These are phyloP conservation scores for Aurelia sp. DNA, from an alignment of 30 jellyfish, hydroid and myxozoan species.

Conservation along the genomic window DNA sequence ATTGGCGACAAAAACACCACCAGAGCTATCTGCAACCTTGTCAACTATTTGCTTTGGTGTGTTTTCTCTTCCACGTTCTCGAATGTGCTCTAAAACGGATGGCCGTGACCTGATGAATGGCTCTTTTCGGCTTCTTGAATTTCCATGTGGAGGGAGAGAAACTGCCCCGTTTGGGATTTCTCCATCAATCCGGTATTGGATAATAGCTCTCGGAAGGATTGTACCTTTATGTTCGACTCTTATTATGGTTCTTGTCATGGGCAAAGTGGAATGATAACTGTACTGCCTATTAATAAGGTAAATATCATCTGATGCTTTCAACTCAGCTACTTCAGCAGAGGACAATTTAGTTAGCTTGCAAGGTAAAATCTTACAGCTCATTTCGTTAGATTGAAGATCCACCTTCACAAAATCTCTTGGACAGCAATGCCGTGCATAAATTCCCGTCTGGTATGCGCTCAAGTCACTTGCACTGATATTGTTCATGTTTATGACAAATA, in stretches of 20 bases:
- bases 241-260: constrained; percentile 11
- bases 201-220: neutral
- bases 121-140: constrained; percentile 6
- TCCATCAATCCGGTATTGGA: constrained; percentile 8
- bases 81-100: neutral
- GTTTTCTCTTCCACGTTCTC: constrained; percentile 18
- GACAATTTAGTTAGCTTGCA: constrained; percentile 3
- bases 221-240: constrained; percentile 2
- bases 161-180: constrained; percentile 8
- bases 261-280: constrained; percentile 27
- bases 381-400: neutral
- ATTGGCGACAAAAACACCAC: neutral
- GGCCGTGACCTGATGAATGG: constrained; percentile 20
- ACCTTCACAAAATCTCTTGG: constrained; percentile 20
- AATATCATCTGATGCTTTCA: constrained; percentile 20
- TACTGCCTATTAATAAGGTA: constrained; percentile 14
- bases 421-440: constrained; percentile 20
- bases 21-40: constrained; percentile 9
- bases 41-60: constrained; percentile 9
- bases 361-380: neutral
- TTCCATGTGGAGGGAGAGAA: constrained; percentile 24
- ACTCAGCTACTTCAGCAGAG: constrained; percentile 10
- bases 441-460: constrained; percentile 24
- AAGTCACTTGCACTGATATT: constrained; percentile 8
- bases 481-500: neutral